Evolutionary conservation across 2,888 invertebrate genomes (phyloP).

Genomic region (Drosophila borealis): DNA sequence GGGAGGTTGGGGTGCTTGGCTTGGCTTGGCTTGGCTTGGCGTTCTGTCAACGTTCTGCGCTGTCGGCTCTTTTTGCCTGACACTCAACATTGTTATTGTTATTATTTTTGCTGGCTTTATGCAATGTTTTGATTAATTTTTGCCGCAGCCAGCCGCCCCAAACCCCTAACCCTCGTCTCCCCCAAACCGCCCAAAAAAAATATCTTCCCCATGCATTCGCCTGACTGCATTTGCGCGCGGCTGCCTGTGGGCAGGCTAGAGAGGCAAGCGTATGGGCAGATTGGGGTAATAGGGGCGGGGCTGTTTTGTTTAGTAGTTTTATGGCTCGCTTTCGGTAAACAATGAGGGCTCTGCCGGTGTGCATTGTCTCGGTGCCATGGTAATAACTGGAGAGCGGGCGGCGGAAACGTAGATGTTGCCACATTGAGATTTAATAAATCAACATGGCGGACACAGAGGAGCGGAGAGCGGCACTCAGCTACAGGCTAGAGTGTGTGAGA

Average conservation of each 20-base stretch:
- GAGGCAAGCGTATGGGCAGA: constrained; percentile 8
- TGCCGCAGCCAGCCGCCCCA: constrained; percentile 63
- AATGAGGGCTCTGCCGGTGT: constrained; percentile 69
- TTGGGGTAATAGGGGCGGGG: constrained; percentile 18
- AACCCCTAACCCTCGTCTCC: background rate
- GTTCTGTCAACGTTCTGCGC: constrained; percentile 54
- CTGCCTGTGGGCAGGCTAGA: constrained; percentile 4
- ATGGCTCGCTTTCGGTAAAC: constrained; percentile 80
- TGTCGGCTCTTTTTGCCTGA: constrained; percentile 72
- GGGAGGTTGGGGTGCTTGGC: background rate
- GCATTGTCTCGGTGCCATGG: constrained; percentile 67
- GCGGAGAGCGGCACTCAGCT: background rate
- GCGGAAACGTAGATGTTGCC: constrained; percentile 32
- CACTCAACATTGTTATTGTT: constrained; percentile 84
- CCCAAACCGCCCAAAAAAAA: background rate
- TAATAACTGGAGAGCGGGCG: constrained; percentile 25
- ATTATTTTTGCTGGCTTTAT: constrained; percentile 85
- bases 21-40: constrained; percentile 9
- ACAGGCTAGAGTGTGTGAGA: background rate
- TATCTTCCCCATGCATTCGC: constrained; percentile 62
- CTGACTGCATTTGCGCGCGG: constrained; percentile 75
- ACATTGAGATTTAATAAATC: constrained; percentile 67
- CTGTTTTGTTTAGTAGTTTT: constrained; percentile 80
- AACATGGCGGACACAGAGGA: constrained; percentile 48
- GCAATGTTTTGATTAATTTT: constrained; percentile 85